phyloP scores from a whole-genome alignment of 2,113 vertebrate species.

The Ciconia boyciana region DNA sequence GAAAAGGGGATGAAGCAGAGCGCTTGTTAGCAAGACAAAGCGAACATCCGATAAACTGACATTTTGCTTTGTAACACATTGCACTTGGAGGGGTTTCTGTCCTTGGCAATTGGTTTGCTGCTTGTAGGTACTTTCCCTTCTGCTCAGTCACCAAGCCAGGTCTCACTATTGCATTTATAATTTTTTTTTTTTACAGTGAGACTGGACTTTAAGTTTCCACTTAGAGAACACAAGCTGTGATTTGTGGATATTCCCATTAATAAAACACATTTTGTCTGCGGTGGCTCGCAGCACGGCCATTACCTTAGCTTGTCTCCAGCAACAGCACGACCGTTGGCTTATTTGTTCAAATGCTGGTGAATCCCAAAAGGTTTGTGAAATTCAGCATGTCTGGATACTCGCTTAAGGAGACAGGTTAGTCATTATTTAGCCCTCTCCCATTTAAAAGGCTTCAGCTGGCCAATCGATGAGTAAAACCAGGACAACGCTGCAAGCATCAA shows the following conservation, averaged over 20 bases:
- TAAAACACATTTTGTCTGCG: background rate
- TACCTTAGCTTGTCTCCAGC: background rate
- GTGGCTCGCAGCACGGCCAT: background rate
- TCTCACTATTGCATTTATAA: background rate
- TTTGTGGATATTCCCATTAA: background rate
- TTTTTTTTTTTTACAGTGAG: background rate
- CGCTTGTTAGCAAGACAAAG: background rate
- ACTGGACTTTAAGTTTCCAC: background rate
- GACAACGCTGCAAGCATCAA: background rate
- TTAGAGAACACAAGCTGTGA: background rate
- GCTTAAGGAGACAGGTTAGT: background rate
- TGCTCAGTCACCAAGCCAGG: background rate
- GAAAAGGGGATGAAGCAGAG: background rate
- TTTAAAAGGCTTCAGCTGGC: background rate
- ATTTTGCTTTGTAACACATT: background rate
- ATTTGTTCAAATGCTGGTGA: background rate
- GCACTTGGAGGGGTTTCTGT: background rate
- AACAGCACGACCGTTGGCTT: fast-evolving
- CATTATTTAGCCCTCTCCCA: background rate
- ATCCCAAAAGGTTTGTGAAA: background rate
- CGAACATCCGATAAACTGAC: background rate
- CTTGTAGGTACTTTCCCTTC: background rate
- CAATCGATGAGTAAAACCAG: background rate
- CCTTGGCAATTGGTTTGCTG: background rate
- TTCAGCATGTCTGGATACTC: background rate